Base-by-base conservation (phyloP, 2,888 invertebrate genomes). In the Lumbricus terrestris region DNA sequence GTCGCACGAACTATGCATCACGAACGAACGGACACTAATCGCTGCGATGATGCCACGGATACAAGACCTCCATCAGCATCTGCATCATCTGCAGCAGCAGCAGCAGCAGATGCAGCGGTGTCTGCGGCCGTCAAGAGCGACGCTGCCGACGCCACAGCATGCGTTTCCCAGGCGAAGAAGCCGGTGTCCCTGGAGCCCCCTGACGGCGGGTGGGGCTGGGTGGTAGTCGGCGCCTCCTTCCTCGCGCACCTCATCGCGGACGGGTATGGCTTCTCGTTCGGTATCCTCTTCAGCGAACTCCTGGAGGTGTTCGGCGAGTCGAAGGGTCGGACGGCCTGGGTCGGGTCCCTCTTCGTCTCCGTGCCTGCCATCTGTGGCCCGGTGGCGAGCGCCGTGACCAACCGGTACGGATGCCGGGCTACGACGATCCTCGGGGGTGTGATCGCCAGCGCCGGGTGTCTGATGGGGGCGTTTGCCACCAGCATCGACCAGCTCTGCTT, bases 161-260 rank as follows among this genome's bases (percentile, higher is more conserved):
- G 33, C 33, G 23, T 40, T 33, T 33, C 88, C 38, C 33, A 40
- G 40, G 20, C 88, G 88, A 88, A 33, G 69, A 89, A 37, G 90
- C 40, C 69, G 33, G n/a, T n/a, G n/a, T n/a, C 18, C n/a, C 38
- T 37, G 18, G 82, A 82, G 34, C 91, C 92, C 23, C 93, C 92
- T 2, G 98, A 98, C 94, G 98, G 98, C 0, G 98, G 98, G 20
- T 98, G 98, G 98, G 98, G 98, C 0, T 98, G 98, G 97, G 96
- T 97, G 95, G 97, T 98, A 89, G 98, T 97, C 91, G 97, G 97
- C 94, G 98, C 97, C 69, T 98, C 98, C 33, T 98, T 98, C 95
- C 97, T 98, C 97, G 97, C 98, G 93, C 98, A 98, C 95, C 88
- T 92, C 54, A 92, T 93, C 54, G 98, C 98, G 93, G 98, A 99